A percentile compares a stretch with the other conserved stretches of the same genome.
phyloP scores from a whole-genome alignment of 2,113 vertebrate genomes.

The Phaethornis superciliosus region DNA sequence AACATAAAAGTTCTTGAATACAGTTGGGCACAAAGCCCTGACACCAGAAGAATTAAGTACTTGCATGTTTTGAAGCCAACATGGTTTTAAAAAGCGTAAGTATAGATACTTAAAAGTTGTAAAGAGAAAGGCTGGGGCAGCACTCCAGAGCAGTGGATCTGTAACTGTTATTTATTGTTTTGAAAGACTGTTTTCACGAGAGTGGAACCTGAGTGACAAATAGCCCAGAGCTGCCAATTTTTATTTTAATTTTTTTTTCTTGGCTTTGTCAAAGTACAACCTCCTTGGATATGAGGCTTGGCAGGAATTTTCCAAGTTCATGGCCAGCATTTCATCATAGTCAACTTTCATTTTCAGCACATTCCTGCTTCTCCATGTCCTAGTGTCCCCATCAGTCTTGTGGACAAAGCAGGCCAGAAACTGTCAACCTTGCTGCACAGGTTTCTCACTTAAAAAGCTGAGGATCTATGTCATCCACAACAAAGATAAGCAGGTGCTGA shows the following conservation, averaged over 20 bases:
- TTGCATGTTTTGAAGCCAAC: neutral
- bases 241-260: too few relatives aligned
- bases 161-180: neutral
- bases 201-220: neutral
- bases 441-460: neutral
- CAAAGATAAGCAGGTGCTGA: neutral
- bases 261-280: neutral
- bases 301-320: slow-evolving; percentile 5
- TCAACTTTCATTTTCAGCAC: slow-evolving; percentile 6
- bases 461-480: neutral
- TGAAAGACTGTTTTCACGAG: neutral
- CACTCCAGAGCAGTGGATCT: neutral
- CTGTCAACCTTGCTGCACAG: neutral
- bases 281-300: neutral
- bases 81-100: neutral
- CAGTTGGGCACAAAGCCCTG: neutral
- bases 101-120: neutral
- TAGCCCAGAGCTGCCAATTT: neutral
- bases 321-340: neutral
- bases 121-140: neutral
- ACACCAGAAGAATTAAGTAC: neutral
- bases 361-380: neutral
- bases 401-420: neutral
- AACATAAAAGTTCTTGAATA: neutral
- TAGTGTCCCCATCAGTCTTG: neutral